Evolutionary conservation across 2,797 vertebrate species (phyloP).

Genomic region (Buphagus erythrorhynchus): DNA sequence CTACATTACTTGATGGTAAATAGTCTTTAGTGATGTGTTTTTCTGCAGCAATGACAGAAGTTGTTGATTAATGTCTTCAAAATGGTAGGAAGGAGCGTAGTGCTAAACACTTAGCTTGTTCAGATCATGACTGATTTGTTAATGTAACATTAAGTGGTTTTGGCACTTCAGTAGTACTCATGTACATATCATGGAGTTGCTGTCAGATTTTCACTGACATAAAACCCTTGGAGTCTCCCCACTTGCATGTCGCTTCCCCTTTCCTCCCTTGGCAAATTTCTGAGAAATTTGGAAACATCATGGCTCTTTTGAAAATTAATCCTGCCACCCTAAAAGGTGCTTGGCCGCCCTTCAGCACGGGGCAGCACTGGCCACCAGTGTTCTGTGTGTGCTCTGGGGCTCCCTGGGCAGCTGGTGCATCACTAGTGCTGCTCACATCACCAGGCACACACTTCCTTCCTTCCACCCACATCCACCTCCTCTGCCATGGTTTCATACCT

Average conservation of each 20-base stretch:
- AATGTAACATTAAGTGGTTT: background rate
- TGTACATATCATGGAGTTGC: background rate
- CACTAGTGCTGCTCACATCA: background rate
- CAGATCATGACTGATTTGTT: background rate
- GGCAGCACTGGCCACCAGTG: fast-evolving
- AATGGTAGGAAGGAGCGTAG: background rate
- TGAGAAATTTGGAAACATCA: background rate
- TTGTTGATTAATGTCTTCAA: background rate
- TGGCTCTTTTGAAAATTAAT: background rate
- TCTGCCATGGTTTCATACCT: background rate
- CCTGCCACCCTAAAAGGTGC: fast-evolving
- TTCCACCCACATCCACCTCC: background rate
- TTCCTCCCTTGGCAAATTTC: background rate
- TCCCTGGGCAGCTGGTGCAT: background rate
- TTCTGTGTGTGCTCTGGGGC: background rate
- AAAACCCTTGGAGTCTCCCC: background rate
- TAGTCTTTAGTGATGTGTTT: background rate
- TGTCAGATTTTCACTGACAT: background rate
- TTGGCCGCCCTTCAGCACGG: fast-evolving
- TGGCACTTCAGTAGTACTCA: background rate
- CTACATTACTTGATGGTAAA: background rate
- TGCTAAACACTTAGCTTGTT: background rate
- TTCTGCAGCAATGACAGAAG: background rate
- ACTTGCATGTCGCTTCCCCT: background rate
- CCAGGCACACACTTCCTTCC: background rate